Conservation (phyloP, 1,140 invertebrate genomes). For the Drosophila melanogaster region Release_6_plus_ISO1_MT NT_037436.4:10034501-10035000, state of each 20-base stretch:
- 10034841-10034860: too few relatives aligned
- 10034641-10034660: constrained; percentile 60
- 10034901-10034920: constrained; percentile 82
- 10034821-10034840: background rate
- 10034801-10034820: constrained; percentile 19
- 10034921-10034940: constrained; percentile 82
- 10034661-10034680: constrained; percentile 70
- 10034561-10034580: constrained; percentile 77
- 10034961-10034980: constrained; percentile 76
- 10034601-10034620: constrained; percentile 18
- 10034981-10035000: constrained; percentile 60
- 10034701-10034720: constrained; percentile 61
- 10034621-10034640: constrained; percentile 8
- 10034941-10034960: constrained; percentile 79
- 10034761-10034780: constrained; percentile 57
- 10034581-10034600: constrained; percentile 43
- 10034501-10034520: background rate
- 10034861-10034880: too few relatives aligned
- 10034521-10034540: constrained; percentile 76
- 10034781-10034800: constrained; percentile 63
- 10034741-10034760: constrained; percentile 31
- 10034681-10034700: constrained; percentile 81
- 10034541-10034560: constrained; percentile 68
- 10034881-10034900: constrained; percentile 35
- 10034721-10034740: constrained; percentile 26